Percentiles rank a stretch among this genome's conserved stretches.
Evolutionary conservation across 2,888 invertebrate species (phyloP).

Genomic region (Lasioglossum marginatum): DNA sequence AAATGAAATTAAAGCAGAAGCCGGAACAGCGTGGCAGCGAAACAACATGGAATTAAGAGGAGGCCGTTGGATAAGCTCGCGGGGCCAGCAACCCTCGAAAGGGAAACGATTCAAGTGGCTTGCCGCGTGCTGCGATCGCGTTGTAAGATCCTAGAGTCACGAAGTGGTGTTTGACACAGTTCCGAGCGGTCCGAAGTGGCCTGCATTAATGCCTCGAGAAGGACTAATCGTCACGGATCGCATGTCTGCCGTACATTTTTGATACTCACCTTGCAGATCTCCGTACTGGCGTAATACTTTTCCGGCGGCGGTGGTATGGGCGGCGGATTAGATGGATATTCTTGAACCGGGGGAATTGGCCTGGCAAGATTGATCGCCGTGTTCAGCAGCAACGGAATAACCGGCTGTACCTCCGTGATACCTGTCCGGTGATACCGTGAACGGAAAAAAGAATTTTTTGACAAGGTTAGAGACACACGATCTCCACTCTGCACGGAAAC

Average conservation of each 20-base stretch:
- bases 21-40: constrained; percentile 3
- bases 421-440: constrained; percentile 67
- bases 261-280: constrained; percentile 85
- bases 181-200: constrained; percentile 51
- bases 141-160: constrained; percentile 63
- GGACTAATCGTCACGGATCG: constrained; percentile 70
- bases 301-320: constrained; percentile 89
- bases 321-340: constrained; percentile 85
- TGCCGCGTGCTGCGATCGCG: constrained; percentile 50
- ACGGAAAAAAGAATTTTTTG: constrained; percentile 57
- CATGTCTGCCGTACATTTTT: constrained; percentile 70
- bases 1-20: constrained; percentile 9
- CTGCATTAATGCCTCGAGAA: constrained; percentile 54
- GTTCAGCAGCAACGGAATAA: constrained; percentile 81
- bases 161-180: constrained; percentile 67
- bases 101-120: constrained; percentile 42
- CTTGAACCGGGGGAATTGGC: constrained; percentile 81
- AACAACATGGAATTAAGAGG: constrained; percentile 29
- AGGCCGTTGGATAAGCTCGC: constrained; percentile 24
- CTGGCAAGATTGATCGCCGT: constrained; percentile 81
- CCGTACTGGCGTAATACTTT: constrained; percentile 90
- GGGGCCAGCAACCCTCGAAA: constrained; percentile 19
- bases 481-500: constrained; percentile 33
- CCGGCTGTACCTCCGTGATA: constrained; percentile 80
- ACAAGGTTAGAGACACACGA: constrained; percentile 57